A percentile compares a stretch with the other conserved stretches of the same genome.
Evolutionary conservation across 1,140 invertebrate species (phyloP).

Genomic region (Cotesia glomerata): DNA sequence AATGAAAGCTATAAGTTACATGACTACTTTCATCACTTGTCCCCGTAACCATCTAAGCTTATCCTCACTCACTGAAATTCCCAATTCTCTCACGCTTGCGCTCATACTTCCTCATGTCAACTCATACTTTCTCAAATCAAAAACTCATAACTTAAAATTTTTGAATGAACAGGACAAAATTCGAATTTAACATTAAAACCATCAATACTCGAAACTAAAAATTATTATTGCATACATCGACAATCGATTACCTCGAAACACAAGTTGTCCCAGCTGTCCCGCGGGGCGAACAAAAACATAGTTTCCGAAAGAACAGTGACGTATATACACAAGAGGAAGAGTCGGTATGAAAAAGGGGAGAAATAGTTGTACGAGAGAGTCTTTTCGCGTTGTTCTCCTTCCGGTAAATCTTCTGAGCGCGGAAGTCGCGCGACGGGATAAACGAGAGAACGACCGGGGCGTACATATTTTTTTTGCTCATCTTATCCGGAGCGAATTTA

Average conservation of each 20-base stretch:
- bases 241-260: constrained; percentile 21
- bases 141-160: neutral
- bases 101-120: too few relatives aligned
- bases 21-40: too few relatives aligned
- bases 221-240: too few relatives aligned
- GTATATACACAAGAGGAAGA: neutral
- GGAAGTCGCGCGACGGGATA: constrained; percentile 32
- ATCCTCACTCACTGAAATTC: too few relatives aligned
- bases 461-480: constrained; percentile 32
- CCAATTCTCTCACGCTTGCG: too few relatives aligned
- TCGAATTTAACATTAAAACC: neutral
- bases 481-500: constrained; percentile 33
- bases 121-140: too few relatives aligned
- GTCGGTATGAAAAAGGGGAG: neutral
- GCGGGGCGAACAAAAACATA: neutral
- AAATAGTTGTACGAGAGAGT: neutral
- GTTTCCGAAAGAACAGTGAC: constrained; percentile 2
- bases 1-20: too few relatives aligned
- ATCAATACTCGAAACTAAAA: neutral
- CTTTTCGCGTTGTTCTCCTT: constrained; percentile 24
- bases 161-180: neutral
- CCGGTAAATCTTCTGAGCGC: constrained; percentile 25
- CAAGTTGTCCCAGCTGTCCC: neutral
- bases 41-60: too few relatives aligned
- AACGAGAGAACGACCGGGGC: constrained; percentile 31